A percentile compares a stretch with the other conserved stretches of the same genome.
phyloP scores from a whole-genome alignment of 2,797 vertebrate species.

The Poecilia picta region DNA sequence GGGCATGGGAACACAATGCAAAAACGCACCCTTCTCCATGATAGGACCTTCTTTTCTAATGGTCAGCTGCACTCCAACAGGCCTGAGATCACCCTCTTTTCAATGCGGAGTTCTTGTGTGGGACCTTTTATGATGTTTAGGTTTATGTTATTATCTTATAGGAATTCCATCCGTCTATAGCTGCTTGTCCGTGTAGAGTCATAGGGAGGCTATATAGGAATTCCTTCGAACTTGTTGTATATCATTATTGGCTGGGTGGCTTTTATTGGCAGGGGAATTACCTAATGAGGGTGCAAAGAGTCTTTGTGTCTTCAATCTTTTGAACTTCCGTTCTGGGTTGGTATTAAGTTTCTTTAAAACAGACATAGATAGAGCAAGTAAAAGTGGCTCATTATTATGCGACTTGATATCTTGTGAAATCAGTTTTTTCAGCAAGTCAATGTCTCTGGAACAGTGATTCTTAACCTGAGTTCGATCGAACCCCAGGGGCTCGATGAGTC shows the following conservation, averaged over 20 bases:
- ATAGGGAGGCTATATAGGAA: background rate
- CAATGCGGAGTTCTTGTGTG: slow-evolving; percentile 24
- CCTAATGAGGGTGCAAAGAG: background rate
- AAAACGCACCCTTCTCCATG: slow-evolving; percentile 41
- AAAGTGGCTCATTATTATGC: background rate
- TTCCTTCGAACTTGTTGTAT: background rate
- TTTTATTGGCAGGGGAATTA: background rate
- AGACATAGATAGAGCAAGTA: background rate
- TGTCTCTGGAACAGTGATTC: background rate
- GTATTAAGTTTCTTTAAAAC: background rate
- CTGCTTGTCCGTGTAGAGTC: background rate
- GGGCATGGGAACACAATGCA: slow-evolving; percentile 45
- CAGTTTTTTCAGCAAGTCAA: background rate
- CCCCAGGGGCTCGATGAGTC: too few species aligned
- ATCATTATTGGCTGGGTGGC: background rate
- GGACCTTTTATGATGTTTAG: background rate
- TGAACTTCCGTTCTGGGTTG: background rate
- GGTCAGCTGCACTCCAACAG: slow-evolving; percentile 43
- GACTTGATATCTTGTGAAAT: background rate
- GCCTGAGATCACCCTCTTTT: slow-evolving; percentile 20
- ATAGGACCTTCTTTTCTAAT: slow-evolving; percentile 44
- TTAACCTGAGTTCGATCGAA: too few species aligned
- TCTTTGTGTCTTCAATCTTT: background rate
- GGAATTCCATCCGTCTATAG: background rate
- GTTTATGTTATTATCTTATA: background rate